Percentiles rank a stretch among this genome's conserved stretches.
These are phyloP conservation scores for Malacoraja senta DNA, from an alignment of 2,797 vertebrate genomes.

Conservation along the genomic window DNA sequence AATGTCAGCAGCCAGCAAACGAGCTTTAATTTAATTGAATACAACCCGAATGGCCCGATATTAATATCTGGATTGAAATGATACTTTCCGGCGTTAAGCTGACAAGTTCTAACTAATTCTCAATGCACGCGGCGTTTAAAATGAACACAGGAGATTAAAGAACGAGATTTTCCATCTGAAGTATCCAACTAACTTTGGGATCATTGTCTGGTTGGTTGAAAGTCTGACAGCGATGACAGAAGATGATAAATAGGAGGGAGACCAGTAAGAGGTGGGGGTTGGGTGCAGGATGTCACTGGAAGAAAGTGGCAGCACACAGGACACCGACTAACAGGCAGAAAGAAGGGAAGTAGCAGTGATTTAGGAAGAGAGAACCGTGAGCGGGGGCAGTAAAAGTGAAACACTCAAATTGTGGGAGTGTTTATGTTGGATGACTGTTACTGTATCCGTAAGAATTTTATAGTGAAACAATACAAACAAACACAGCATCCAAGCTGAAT, in stretches of 20 bases:
- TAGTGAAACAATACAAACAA: conserved; percentile 23
- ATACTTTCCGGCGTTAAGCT: not conserved
- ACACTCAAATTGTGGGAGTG: not conserved
- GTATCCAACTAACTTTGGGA: not conserved
- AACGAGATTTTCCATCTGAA: not conserved
- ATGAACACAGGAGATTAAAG: not conserved
- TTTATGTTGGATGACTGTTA: not conserved
- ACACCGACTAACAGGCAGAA: not conserved
- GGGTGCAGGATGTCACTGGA: not conserved
- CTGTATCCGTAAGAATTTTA: conserved; percentile 11
- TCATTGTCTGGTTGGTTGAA: not conserved
- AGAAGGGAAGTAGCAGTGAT: too few relatives aligned
- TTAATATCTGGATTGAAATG: not conserved
- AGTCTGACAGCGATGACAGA: not conserved
- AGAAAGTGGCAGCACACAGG: not conserved
- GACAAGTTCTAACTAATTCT: not conserved
- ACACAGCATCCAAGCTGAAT: not conserved
- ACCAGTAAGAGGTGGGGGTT: not conserved
- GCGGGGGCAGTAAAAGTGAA: not conserved
- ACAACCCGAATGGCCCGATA: not conserved
- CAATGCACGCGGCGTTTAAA: not conserved
- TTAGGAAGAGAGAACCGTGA: not conserved
- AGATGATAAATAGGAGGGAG: not conserved
- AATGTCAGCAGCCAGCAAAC: not conserved
- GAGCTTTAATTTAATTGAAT: conserved; percentile 1